phyloP scores from a whole-genome alignment of 2,888 invertebrate species.

The Tenthredo scrophulariae region DNA sequence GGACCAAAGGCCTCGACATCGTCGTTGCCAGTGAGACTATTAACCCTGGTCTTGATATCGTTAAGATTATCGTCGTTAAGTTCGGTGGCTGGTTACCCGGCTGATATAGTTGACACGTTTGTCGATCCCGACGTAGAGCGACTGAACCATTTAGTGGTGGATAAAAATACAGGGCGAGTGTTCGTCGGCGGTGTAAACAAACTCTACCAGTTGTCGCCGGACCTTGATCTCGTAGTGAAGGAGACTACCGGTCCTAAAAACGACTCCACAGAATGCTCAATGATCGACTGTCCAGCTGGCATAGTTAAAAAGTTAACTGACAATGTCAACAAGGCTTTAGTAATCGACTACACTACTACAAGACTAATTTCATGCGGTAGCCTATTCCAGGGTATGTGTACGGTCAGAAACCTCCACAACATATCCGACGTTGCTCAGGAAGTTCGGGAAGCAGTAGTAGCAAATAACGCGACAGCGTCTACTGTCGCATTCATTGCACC shows the following conservation, averaged over 20 bases:
- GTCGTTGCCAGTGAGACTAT: constrained; percentile 16
- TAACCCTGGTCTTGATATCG: constrained; percentile 8
- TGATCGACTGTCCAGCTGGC: constrained; percentile 89
- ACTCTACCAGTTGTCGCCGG: constrained; percentile 94
- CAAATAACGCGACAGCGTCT: constrained; percentile 96
- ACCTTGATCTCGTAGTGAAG: constrained; percentile 88
- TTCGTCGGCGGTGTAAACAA: constrained; percentile 95
- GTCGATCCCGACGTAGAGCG: constrained; percentile 83
- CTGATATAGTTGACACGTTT: constrained; percentile 87
- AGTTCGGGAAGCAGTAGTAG: constrained; percentile 94
- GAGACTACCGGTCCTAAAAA: constrained; percentile 92
- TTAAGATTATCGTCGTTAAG: constrained; percentile 21
- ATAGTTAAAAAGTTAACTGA: constrained; percentile 89
- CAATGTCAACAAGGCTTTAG: constrained; percentile 96
- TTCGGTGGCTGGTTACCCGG: constrained; percentile 57
- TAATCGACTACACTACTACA: constrained; percentile 95
- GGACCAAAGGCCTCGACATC: constrained; percentile 12
- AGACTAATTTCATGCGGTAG: constrained; percentile 95
- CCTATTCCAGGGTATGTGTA: constrained; percentile 94
- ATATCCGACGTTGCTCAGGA: constrained; percentile 90
- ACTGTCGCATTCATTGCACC: constrained; percentile 98
- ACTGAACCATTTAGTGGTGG: constrained; percentile 94
- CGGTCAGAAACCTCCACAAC: constrained; percentile 92
- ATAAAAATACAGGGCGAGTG: constrained; percentile 93
- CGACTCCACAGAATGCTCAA: constrained; percentile 94